Conservation (phyloP, 2,113 vertebrate species). For the Marmota flaviventris region DNA sequence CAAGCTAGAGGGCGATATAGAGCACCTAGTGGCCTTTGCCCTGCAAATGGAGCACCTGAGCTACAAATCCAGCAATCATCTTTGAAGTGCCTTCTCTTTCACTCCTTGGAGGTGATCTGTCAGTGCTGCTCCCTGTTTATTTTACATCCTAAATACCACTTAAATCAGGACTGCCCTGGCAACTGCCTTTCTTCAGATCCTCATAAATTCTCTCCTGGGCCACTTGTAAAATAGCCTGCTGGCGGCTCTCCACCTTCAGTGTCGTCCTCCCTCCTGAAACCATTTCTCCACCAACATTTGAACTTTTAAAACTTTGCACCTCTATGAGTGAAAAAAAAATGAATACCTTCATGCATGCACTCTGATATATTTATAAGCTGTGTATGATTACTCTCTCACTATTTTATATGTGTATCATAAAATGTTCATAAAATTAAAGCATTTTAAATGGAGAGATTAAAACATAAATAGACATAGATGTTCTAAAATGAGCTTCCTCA, state of each 20-base stretch:
- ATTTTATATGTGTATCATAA: background rate
- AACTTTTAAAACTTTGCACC: background rate
- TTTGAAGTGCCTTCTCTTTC: background rate
- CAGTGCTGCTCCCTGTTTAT: background rate
- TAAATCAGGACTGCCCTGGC: background rate
- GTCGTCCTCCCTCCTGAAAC: background rate
- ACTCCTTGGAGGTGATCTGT: background rate
- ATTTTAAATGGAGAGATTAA: slow-evolving; percentile 25
- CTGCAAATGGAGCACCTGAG: background rate
- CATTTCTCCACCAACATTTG: background rate
- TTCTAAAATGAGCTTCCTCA: background rate
- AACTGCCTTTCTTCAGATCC: background rate
- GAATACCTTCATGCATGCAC: background rate
- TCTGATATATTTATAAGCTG: background rate
- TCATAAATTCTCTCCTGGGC: background rate
- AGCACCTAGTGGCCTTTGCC: background rate
- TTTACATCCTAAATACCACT: slow-evolving; percentile 19
- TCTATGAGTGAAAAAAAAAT: background rate
- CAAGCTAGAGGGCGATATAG: background rate
- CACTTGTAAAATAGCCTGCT: background rate
- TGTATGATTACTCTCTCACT: background rate
- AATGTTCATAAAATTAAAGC: background rate
- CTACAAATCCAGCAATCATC: background rate
- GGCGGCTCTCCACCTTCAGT: background rate
- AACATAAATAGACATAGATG: background rate